Base-by-base conservation (phyloP, 1,140 invertebrate genomes). In the Diachasma alloeum region DNA sequence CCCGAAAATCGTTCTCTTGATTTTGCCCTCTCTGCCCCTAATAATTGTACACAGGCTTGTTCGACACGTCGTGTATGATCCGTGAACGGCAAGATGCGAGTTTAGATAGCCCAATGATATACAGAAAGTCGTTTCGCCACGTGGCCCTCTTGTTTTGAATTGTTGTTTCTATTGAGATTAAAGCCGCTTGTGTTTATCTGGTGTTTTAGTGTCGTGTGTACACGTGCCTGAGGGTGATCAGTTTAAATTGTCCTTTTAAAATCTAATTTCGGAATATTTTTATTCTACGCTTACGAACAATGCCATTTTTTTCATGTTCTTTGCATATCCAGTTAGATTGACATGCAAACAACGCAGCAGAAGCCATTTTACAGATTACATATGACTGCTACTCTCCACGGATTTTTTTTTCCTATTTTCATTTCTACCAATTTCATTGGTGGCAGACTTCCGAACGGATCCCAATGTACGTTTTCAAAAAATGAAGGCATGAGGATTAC, bases 41-140 rank as follows among this genome's bases (percentile, higher is more conserved):
- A 75, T 75, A 75, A 70, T 70, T 70, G 74, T 75, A 75, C 46
- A 22, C 36, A 42, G 67, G 13, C 74, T 75, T 75, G 74, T 75
- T 75, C 67, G 44, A 75, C 67, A 70, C 66, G 17, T 75, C 67
- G 17, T 68, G 66, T 48, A 44, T 53, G 63, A 75, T 31, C 24
- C 37, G 39, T 66, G 36, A 44, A 74, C 53, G 53, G 53, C 1
- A 59, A 63, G 59, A 63, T 63, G 19, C 59, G 59, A 69, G n/a
- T 74, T 37, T 46, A 68, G 63, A 75, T 53, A 19, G 48, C n/a
- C 48, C 1, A 17, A 53, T 53, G 48, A 53, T 75, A 73, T 36
- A 59, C 31, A 37, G 48, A 36, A 72, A 69, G 56, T 75, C 63
- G 42, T 53, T 46, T 39, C 11, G 67, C 31, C 74, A 75, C 74